These are phyloP conservation scores for Schrankia costaestrigalis DNA, from an alignment of 2,888 invertebrate genomes.

Conservation along the genomic window DNA sequence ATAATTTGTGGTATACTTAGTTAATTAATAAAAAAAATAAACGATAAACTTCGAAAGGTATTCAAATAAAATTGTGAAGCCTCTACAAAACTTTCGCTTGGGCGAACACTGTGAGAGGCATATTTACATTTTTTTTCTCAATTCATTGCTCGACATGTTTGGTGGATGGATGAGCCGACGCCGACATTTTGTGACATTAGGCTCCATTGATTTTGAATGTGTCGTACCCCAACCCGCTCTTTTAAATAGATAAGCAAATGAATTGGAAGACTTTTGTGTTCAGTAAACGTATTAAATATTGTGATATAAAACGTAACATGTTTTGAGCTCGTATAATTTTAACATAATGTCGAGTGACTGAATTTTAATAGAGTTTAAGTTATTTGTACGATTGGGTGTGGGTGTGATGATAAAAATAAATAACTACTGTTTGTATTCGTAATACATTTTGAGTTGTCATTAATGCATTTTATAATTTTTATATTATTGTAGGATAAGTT, in stretches of 20 bases:
- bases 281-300: conserved; percentile 51
- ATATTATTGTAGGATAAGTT: no score
- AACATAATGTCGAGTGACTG: conserved; percentile 31
- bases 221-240: conserved; percentile 61
- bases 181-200: conserved; percentile 72
- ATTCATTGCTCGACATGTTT: conserved; percentile 54
- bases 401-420: no score
- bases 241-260: conserved; percentile 78
- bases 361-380: conserved; percentile 30
- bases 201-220: conserved; percentile 76
- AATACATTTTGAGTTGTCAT: no score
- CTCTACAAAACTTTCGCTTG: conserved; percentile 50
- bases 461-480: no score
- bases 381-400: no score
- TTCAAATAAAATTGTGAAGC: conserved; percentile 27
- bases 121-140: conserved; percentile 65
- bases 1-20: no score
- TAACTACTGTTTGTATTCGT: no score
- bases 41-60: no score
- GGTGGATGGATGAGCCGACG: conserved; percentile 59
- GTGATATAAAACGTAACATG: conserved; percentile 43
- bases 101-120: conserved; percentile 47
- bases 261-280: conserved; percentile 74
- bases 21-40: no score
- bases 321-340: conserved; percentile 35